Conservation (phyloP, 2,888 invertebrate species). For the Serrognathus titanus region DNA sequence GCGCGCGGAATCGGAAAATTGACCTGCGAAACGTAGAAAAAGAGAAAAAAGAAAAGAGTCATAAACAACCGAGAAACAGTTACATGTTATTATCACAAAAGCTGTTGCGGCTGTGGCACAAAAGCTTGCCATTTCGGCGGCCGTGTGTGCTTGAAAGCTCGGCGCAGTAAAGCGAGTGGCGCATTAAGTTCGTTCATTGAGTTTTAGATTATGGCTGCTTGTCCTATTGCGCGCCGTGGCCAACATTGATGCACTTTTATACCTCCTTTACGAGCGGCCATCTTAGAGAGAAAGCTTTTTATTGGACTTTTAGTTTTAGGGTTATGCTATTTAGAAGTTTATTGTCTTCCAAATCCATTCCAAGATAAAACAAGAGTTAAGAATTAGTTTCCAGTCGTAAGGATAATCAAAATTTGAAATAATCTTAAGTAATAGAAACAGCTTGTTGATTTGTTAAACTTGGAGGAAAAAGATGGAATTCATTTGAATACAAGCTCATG, state of each 20-base stretch:
- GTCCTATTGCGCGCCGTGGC: constrained; percentile 41
- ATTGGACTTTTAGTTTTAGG: constrained; percentile 19
- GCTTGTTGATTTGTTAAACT: constrained; percentile 4
- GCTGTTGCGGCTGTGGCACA: constrained; percentile 39
- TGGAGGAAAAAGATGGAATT: constrained; percentile 15
- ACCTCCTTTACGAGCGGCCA: constrained; percentile 44
- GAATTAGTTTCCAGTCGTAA: no score
- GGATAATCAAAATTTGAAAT: background rate
- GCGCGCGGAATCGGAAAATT: no score
- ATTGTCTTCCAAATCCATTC: constrained; percentile 5
- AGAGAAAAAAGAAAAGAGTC: constrained; percentile 31
- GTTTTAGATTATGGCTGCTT: constrained; percentile 43
- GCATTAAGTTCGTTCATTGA: constrained; percentile 45
- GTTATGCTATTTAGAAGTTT: constrained; percentile 6
- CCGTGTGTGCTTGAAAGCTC: constrained; percentile 33
- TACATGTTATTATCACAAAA: constrained; percentile 43
- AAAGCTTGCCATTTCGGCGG: constrained; percentile 35
- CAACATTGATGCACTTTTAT: constrained; percentile 43
- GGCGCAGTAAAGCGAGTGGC: constrained; percentile 42
- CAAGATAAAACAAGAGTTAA: background rate
- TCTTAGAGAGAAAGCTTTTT: constrained; percentile 35
- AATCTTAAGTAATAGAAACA: background rate
- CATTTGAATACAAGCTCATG: constrained; percentile 33
- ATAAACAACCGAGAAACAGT: constrained; percentile 42
- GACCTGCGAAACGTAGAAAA: background rate